phyloP scores from a whole-genome alignment of 2,113 vertebrate species.

The Acrocephalus kingi region DNA sequence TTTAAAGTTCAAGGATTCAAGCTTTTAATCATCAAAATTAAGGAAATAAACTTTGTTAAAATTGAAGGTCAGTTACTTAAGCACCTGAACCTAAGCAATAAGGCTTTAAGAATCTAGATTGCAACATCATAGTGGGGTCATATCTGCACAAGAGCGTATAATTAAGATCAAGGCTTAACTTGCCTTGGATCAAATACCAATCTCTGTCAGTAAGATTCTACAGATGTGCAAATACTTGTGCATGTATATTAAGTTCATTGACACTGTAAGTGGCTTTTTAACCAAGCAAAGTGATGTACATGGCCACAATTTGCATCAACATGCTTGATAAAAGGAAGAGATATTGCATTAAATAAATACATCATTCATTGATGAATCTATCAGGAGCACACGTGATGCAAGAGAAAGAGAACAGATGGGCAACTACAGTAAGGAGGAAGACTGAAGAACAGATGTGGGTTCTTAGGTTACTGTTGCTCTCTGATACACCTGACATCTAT shows the following conservation, averaged over 20 bases:
- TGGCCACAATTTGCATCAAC: not conserved
- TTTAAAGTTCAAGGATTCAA: not conserved
- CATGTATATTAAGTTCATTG: not conserved
- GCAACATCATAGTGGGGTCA: not conserved
- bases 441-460: not conserved
- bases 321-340: not conserved
- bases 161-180: not conserved
- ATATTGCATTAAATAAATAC: not conserved
- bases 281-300: not conserved
- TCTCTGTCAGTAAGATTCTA: not conserved
- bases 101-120: not conserved
- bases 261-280: not conserved
- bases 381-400: not conserved
- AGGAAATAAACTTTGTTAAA: not conserved
- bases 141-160: not conserved
- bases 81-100: not conserved
- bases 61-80: not conserved
- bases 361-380: not conserved
- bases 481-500: not conserved
- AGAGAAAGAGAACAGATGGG: not conserved
- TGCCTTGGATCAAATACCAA: not conserved
- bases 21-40: not conserved
- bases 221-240: not conserved
- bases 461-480: not conserved
- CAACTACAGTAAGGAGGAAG: not conserved